A percentile compares a stretch with the other conserved stretches of the same genome.
These are phyloP conservation scores for Drosophila miranda DNA, from an alignment of 1,140 invertebrate species.

Conservation along the genomic window DNA sequence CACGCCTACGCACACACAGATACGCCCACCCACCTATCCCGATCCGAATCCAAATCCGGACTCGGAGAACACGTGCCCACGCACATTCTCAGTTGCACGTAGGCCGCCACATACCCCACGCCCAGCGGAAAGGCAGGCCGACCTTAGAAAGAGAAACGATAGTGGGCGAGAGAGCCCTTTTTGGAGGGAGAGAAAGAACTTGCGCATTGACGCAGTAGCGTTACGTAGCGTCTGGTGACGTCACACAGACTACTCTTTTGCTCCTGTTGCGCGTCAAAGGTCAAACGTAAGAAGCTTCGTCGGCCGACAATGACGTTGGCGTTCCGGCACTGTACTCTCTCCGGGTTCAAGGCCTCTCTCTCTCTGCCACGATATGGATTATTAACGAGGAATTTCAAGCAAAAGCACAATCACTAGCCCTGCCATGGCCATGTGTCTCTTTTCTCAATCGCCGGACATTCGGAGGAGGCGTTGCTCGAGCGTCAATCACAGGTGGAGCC, in stretches of 20 bases:
- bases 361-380: conserved; percentile 12
- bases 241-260: conserved; percentile 45
- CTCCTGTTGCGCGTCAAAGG: conserved; percentile 71
- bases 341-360: conserved; percentile 59
- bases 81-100: conserved; percentile 53
- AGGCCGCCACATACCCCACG: conserved; percentile 32
- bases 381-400: conserved; percentile 45
- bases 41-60: conserved; percentile 11
- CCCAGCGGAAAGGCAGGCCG: neutral
- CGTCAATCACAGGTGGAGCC: conserved; percentile 68
- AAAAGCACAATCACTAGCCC: conserved; percentile 1
- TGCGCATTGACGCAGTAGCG: conserved; percentile 61
- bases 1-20: conserved; percentile 29
- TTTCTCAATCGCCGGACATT: conserved; percentile 3
- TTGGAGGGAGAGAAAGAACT: conserved; percentile 27
- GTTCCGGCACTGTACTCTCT: neutral
- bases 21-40: conserved; percentile 4
- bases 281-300: conserved; percentile 29
- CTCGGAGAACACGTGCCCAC: conserved; percentile 50
- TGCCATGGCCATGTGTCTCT: too few species aligned
- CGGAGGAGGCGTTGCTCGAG: conserved; percentile 33
- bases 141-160: too few species aligned
- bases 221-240: conserved; percentile 65
- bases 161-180: conserved; percentile 4
- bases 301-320: conserved; percentile 50